Evolutionary conservation across 2,888 invertebrate genomes (phyloP).

Genomic region (Brenthis daphne): DNA sequence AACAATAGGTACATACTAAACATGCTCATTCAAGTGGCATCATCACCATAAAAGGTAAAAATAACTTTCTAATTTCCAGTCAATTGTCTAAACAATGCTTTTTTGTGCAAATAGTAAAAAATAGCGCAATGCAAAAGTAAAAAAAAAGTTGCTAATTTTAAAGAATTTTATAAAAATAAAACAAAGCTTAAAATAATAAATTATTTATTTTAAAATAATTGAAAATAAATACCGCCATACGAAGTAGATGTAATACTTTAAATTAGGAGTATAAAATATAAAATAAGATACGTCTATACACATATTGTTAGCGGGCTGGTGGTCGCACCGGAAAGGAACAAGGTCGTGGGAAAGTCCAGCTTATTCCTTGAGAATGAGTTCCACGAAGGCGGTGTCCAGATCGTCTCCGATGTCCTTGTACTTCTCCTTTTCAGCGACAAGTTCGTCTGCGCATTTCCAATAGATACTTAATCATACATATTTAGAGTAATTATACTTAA

Average conservation of each 20-base stretch:
- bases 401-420: conserved; percentile 99
- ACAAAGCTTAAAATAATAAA: conserved; percentile 64
- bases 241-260: conserved; percentile 75
- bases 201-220: conserved; percentile 71
- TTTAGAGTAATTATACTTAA: neutral
- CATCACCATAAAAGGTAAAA: too few species aligned
- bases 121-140: neutral
- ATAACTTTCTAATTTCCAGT: too few species aligned
- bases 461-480: conserved; percentile 19
- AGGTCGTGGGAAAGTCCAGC: conserved; percentile 26
- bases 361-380: conserved; percentile 90
- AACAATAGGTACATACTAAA: too few species aligned
- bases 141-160: conserved; percentile 14
- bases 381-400: conserved; percentile 99
- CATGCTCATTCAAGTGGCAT: too few species aligned
- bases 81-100: neutral
- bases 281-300: conserved; percentile 68
- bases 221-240: conserved; percentile 81
- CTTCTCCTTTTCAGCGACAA: conserved; percentile 98
- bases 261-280: conserved; percentile 78
- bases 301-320: conserved; percentile 63
- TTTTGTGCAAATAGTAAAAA: conserved; percentile 1
- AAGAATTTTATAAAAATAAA: conserved; percentile 49
- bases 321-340: conserved; percentile 39
- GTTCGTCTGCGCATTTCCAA: conserved; percentile 86